Base-by-base conservation (phyloP, 2,888 invertebrate species). In the Phyllotreta cruciferae region DNA sequence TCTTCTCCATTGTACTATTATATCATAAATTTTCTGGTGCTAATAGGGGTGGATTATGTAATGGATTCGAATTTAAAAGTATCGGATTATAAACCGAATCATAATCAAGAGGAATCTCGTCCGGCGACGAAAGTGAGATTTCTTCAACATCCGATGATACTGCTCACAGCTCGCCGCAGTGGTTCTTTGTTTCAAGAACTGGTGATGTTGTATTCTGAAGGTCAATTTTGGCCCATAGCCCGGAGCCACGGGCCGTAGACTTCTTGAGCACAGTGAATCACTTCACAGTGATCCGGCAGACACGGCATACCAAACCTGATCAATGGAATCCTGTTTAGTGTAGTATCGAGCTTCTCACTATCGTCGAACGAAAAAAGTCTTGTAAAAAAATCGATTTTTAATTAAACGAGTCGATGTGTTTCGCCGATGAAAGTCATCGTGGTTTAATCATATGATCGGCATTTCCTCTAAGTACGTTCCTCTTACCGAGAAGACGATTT, bases 161-260 rank as follows among this genome's bases (percentile, higher is more conserved):
- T n/a, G n/a, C n/a, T n/a, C n/a, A n/a, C n/a, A n/a, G 13, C 14
- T 45, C 11, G 60, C 14, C 56, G 38, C 37, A 35, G 35, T 13
- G 61, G 62, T 65, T 74, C 73, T 74, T 75, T 75, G 73, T 75
- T 74, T 74, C 71, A 68, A 67, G 71, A 71, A 73, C 71, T 73
- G 66, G 71, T 71, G 73, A 74, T 73, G 73, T 71, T 24, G 70
- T 75, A 74, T 74, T 61, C 75, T 77, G 76, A 78, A 78, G 78
- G 78, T 77, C 77, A 78, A 73, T 77, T 75, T 76, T 78, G 78
- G 77, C 78, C 78, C 77, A 78, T 72, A 74, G 77, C 78, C 77
- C 70, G 72, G 62, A 76, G 78, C 73, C 68, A 50, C 13, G 69
- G 50, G 56, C 55, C 64, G 70, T 71, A 67, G 67, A 68, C 70